Conservation (phyloP, 2,797 vertebrate genomes). For the Heteromormyrus szaboi region DNA sequence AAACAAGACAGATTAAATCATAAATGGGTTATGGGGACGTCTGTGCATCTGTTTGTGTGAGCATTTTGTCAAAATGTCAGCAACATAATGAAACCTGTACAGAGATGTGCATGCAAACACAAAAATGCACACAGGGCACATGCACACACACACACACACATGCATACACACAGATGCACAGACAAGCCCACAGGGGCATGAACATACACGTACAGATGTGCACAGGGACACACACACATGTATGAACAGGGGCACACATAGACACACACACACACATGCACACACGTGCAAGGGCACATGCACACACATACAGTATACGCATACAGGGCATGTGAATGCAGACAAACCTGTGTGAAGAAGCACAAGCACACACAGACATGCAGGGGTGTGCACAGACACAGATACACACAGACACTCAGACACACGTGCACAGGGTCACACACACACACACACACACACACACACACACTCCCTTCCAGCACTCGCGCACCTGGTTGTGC, state of each 20-base stretch:
- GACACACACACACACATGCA: too few relatives aligned
- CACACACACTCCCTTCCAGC: background rate
- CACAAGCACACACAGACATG: background rate
- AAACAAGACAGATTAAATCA: background rate
- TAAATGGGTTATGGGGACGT: background rate
- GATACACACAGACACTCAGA: background rate
- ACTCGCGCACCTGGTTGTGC: background rate
- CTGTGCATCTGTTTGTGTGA: background rate
- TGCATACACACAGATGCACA: too few relatives aligned
- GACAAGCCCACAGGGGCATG: too few relatives aligned
- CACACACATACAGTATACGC: too few relatives aligned
- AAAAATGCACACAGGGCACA: background rate
- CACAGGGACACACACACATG: too few relatives aligned
- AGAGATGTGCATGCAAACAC: background rate
- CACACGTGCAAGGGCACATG: too few relatives aligned
- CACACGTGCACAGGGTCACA: background rate
- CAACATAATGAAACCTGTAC: background rate
- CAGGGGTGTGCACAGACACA: too few relatives aligned
- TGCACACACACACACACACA: background rate
- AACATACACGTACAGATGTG: background rate
- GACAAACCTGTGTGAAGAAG: too few relatives aligned
- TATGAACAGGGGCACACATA: too few relatives aligned
- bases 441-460: background rate
- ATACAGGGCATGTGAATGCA: too few relatives aligned
- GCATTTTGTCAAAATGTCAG: background rate